Percentiles rank a stretch among this genome's conserved stretches.
These are phyloP conservation scores for Timema podura DNA, from an alignment of 2,888 invertebrate genomes.

Conservation along the genomic window DNA sequence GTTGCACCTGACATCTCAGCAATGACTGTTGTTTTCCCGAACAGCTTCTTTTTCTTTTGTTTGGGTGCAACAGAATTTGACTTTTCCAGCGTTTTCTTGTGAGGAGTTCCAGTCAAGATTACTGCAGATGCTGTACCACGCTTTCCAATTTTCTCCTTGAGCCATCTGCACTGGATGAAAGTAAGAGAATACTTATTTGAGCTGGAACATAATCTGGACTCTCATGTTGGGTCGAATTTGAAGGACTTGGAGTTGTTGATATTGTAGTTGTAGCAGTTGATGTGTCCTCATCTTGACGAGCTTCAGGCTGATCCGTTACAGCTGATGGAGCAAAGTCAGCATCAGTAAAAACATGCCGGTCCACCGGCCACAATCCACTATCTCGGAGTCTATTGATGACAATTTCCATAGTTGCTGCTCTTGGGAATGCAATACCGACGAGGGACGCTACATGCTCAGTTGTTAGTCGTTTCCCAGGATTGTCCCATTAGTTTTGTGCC, in stretches of 20 bases:
- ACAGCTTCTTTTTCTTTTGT: not conserved
- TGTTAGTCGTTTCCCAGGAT: constrained; percentile 21
- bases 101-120: not conserved
- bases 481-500: constrained; percentile 14
- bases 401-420: constrained; percentile 16
- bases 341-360: constrained; percentile 25
- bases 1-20: not conserved
- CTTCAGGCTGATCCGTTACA: not conserved
- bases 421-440: too few species aligned
- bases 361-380: constrained; percentile 18
- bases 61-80: not conserved
- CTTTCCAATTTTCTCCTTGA: constrained; percentile 3
- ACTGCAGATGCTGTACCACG: not conserved
- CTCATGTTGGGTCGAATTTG: not conserved
- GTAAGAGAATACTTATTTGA: not conserved
- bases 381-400: constrained; percentile 22
- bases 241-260: not conserved
- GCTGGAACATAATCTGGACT: not conserved
- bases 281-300: not conserved
- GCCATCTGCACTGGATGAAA: not conserved
- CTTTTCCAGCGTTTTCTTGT: not conserved
- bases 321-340: constrained; percentile 19
- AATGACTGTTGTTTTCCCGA: not conserved
- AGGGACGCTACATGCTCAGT: not conserved
- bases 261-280: not conserved